Conservation (phyloP, 1,140 invertebrate genomes). For the Eriocheir sinensis region DNA sequence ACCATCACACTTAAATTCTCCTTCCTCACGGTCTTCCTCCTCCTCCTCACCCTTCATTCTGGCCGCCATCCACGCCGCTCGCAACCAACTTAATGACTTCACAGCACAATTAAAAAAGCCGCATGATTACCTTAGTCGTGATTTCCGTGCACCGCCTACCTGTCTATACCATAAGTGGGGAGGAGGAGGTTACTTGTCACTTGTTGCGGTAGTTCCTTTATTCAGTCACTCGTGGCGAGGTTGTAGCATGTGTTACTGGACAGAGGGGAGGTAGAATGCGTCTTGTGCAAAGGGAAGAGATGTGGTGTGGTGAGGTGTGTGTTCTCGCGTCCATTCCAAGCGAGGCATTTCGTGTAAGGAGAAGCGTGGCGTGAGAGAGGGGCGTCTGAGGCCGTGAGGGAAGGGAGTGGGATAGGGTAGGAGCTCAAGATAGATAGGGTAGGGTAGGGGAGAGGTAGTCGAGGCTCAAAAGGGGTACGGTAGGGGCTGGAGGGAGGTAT, state of each 20-base stretch:
- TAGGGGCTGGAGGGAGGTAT: too few species aligned
- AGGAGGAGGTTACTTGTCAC: neutral
- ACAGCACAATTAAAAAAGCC: neutral
- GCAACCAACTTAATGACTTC: neutral
- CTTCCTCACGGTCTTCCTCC: neutral
- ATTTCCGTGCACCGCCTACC: neutral
- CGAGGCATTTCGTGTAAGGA: neutral
- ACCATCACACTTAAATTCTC: neutral
- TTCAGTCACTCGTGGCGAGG: too few species aligned
- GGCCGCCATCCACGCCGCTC: neutral
- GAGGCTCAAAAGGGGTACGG: too few species aligned
- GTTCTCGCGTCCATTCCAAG: neutral
- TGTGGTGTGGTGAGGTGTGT: too few species aligned
- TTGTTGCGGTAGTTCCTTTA: neutral
- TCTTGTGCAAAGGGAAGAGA: too few species aligned
- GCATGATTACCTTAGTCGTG: neutral
- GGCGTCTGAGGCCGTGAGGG: neutral
- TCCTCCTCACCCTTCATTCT: neutral
- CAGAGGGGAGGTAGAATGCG: too few species aligned
- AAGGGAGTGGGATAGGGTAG: too few species aligned
- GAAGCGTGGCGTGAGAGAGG: neutral
- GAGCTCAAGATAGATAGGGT: neutral
- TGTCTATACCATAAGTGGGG: too few species aligned
- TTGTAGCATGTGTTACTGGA: too few species aligned
- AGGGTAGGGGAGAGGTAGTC: too few species aligned